Conservation (phyloP, 2,113 vertebrate genomes). For the Philantomba maxwellii region DNA sequence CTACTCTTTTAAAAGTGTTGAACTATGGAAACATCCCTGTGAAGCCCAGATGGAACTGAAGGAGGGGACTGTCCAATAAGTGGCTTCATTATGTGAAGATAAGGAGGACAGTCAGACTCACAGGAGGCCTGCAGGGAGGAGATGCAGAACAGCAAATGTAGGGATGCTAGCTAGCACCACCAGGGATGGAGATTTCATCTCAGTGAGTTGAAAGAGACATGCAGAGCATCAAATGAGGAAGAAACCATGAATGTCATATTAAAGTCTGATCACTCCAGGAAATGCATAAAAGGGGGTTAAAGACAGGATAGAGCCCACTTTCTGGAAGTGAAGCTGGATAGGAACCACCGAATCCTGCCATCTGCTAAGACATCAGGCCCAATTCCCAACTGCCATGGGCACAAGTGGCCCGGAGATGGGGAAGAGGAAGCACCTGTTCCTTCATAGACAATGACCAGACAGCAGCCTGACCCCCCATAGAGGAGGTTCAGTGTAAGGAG, state of each 20-base stretch:
- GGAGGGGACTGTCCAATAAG: neutral
- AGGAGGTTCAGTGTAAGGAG: neutral
- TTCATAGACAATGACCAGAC: neutral
- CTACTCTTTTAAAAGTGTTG: neutral
- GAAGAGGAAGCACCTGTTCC: neutral
- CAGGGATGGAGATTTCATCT: neutral
- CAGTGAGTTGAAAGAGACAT: neutral
- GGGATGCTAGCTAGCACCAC: no score
- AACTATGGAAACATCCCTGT: neutral
- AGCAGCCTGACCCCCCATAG: neutral
- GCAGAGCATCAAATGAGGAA: neutral
- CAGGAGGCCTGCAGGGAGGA: neutral
- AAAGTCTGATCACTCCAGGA: neutral
- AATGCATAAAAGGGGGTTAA: neutral
- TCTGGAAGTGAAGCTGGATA: neutral
- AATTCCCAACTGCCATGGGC: no score
- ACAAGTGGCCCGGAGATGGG: rapidly evolving
- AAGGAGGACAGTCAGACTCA: neutral
- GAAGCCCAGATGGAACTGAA: neutral
- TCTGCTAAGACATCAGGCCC: neutral
- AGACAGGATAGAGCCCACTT: neutral
- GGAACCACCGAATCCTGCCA: neutral
- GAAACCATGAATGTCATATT: neutral
- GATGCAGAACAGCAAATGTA: neutral
- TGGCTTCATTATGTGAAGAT: no score